These are phyloP conservation scores for Plumapathes pennacea DNA, from an alignment of 92 coral and sea anemone genomes.

Conservation along the genomic window DNA sequence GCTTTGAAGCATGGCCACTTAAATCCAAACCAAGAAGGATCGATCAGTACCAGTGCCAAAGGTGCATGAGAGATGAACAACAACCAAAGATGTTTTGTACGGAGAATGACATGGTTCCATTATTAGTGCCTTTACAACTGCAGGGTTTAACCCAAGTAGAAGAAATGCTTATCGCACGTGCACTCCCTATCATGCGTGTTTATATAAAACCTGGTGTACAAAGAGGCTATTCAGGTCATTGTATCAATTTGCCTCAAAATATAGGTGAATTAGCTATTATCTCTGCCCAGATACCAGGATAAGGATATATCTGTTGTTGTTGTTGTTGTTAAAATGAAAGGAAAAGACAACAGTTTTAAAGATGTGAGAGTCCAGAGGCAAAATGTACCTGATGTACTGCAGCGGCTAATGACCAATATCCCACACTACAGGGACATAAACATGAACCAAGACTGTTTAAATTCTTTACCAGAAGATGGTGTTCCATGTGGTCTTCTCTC, in stretches of 20 bases:
- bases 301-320: conserved; percentile 66
- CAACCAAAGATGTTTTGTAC: conserved; percentile 50
- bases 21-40: conserved; percentile 8
- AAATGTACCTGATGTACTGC: conserved; percentile 53
- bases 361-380: conserved; percentile 56
- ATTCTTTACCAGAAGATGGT: conserved; percentile 64
- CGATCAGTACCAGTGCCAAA: conserved; percentile 27
- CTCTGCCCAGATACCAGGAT: conserved; percentile 65
- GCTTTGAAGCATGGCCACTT: conserved; percentile 55
- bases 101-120: conserved; percentile 68
- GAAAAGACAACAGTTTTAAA: conserved; percentile 61
- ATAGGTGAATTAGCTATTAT: conserved; percentile 40
- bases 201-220: conserved; percentile 70
- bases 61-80: conserved; percentile 55
- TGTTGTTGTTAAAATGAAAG: conserved; percentile 66
- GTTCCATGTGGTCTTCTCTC: conserved; percentile 53
- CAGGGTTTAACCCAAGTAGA: conserved; percentile 54
- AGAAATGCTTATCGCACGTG: conserved; percentile 73
- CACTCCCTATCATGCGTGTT: conserved; percentile 62
- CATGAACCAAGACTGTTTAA: conserved; percentile 32
- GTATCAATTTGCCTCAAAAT: conserved; percentile 61
- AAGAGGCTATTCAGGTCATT: conserved; percentile 62
- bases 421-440: conserved; percentile 46
- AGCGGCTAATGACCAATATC: conserved; percentile 62
- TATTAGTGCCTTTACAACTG: conserved; percentile 44